Evolutionary conservation across 2,888 invertebrate species (phyloP).

Genomic region (Pyrocoelia pectoralis): DNA sequence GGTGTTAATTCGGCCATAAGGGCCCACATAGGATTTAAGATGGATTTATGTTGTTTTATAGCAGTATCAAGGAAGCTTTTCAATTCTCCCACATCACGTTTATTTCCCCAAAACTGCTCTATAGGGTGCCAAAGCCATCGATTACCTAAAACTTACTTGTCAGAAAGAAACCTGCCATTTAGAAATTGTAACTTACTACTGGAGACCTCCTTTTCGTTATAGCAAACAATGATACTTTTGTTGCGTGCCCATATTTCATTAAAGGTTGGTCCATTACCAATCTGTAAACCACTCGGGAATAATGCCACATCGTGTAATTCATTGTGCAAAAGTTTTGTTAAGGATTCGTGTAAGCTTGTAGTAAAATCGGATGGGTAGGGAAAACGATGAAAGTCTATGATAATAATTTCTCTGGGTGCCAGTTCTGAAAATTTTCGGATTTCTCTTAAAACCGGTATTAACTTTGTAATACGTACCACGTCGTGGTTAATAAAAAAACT

Average conservation of each 20-base stretch:
- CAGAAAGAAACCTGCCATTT: no score
- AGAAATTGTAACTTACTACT: conserved; percentile 53
- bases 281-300: conserved; percentile 58
- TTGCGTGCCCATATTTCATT: conserved; percentile 66
- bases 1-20: conserved; percentile 81
- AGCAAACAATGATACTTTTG: conserved; percentile 67
- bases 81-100: conserved; percentile 63
- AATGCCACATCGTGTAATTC: conserved; percentile 65
- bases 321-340: conserved; percentile 62
- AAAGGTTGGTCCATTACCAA: conserved; percentile 63
- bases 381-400: conserved; percentile 85
- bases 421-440: conserved; percentile 72
- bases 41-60: conserved; percentile 57
- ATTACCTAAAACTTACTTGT: conserved; percentile 54
- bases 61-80: conserved; percentile 61
- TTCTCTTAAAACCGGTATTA: conserved; percentile 72
- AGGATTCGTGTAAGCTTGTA: conserved; percentile 58
- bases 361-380: conserved; percentile 62
- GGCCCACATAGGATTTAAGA: conserved; percentile 64
- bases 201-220: conserved; percentile 63
- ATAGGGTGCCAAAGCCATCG: conserved; percentile 66
- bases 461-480: conserved; percentile 72
- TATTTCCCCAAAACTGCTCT: conserved; percentile 74
- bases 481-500: conserved; percentile 81
- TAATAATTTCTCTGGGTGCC: conserved; percentile 75